Conservation (phyloP, 2,888 invertebrate species). For the Troides oblongomaculatus region DNA sequence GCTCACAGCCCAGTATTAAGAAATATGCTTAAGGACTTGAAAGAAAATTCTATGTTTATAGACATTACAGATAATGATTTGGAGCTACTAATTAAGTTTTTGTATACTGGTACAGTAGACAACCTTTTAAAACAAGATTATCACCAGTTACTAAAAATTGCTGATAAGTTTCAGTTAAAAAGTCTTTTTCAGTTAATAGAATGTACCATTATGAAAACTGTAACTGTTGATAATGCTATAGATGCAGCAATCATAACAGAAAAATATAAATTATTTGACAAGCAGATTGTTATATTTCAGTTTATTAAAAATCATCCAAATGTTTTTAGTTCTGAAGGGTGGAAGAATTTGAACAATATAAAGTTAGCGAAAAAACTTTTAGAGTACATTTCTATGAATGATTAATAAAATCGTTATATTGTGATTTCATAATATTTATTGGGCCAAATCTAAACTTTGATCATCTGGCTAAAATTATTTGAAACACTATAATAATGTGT, state of each 20-base stretch:
- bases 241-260: constrained; percentile 57
- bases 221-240: constrained; percentile 57
- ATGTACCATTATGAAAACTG: constrained; percentile 48
- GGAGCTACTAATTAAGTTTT: constrained; percentile 56
- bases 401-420: background rate
- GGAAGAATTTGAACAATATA: constrained; percentile 59
- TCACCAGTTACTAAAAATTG: constrained; percentile 51
- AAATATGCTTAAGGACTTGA: constrained; percentile 44
- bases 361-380: constrained; percentile 58
- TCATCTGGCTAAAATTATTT: no score
- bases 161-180: constrained; percentile 50
- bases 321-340: constrained; percentile 54
- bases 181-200: constrained; percentile 50
- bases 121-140: constrained; percentile 51
- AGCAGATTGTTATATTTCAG: constrained; percentile 49
- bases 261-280: constrained; percentile 49
- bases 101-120: constrained; percentile 60
- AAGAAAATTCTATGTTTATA: constrained; percentile 39
- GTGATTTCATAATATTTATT: background rate
- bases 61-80: constrained; percentile 56
- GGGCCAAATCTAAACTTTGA: background rate
- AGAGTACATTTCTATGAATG: constrained; percentile 31
- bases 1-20: constrained; percentile 58
- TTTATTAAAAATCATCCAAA: constrained; percentile 57
- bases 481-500: no score